phyloP scores from a whole-genome alignment of 2,888 invertebrate genomes.

The Yponomeuta plumbellus region DNA sequence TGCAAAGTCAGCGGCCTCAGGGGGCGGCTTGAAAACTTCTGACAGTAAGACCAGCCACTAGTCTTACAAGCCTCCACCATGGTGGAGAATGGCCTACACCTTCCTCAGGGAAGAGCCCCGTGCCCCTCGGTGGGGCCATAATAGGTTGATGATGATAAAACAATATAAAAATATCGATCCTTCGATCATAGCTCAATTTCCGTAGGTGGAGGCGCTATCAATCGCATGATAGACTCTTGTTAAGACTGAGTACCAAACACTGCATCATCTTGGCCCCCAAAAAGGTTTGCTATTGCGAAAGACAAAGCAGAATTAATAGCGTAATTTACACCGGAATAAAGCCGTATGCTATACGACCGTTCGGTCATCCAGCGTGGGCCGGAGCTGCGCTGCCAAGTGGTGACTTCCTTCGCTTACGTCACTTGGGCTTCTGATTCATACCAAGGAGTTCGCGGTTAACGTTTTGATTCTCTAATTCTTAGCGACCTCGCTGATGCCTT shows the following conservation, averaged over 20 bases:
- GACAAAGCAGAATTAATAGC: not conserved
- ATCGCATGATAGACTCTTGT: not conserved
- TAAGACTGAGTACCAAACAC: not conserved
- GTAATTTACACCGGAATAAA: constrained; percentile 10
- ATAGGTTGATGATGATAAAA: too few species aligned
- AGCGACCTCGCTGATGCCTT: constrained; percentile 45
- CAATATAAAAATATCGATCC: too few species aligned
- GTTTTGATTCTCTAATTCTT: constrained; percentile 42
- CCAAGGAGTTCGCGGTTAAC: constrained; percentile 19
- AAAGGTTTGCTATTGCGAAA: constrained; percentile 4
- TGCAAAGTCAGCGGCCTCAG: too few species aligned
- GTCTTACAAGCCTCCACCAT: too few species aligned
- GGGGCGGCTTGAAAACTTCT: too few species aligned
- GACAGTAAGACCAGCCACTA: too few species aligned
- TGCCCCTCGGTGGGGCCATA: too few species aligned
- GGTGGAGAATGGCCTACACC: too few species aligned
- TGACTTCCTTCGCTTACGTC: constrained; percentile 69
- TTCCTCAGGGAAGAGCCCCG: too few species aligned
- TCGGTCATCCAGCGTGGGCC: constrained; percentile 47
- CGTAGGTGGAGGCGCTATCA: not conserved
- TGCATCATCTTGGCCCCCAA: not conserved
- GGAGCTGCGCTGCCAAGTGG: constrained; percentile 49
- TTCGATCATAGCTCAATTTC: not conserved
- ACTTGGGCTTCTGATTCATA: constrained; percentile 56
- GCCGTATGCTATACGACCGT: not conserved